These are phyloP conservation scores for Enteromius treurensis DNA, from an alignment of 2,797 vertebrate genomes.

Conservation along the genomic window DNA sequence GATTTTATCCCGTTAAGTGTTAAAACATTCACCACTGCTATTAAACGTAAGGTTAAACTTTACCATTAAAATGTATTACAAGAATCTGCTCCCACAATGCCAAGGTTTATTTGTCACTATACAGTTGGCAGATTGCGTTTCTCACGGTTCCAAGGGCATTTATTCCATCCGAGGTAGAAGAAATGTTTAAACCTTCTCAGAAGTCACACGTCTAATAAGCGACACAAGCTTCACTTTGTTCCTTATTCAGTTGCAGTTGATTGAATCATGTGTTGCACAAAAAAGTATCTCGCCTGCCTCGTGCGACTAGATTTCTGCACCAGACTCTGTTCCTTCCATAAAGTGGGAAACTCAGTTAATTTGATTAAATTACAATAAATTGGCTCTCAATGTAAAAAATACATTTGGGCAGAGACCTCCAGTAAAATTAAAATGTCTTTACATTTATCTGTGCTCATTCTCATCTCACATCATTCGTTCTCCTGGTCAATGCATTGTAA, in stretches of 20 bases:
- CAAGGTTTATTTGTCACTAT: not conserved
- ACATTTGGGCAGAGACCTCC: conserved; percentile 14
- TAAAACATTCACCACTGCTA: conserved; percentile 25
- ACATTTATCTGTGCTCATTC: conserved; percentile 86
- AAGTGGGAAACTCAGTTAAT: not conserved
- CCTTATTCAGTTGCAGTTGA: not conserved
- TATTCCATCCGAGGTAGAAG: not conserved
- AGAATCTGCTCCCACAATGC: conserved; percentile 1
- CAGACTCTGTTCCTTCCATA: not conserved
- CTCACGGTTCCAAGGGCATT: not conserved
- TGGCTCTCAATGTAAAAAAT: not conserved
- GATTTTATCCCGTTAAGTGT: not conserved
- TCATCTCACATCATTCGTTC: conserved; percentile 82
- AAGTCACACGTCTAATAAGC: conserved; percentile 15
- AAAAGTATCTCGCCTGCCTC: not conserved
- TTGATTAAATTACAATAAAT: not conserved
- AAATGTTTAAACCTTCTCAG: not conserved
- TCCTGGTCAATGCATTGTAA: conserved; percentile 87
- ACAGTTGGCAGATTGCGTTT: not conserved
- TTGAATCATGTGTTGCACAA: not conserved
- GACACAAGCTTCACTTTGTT: conserved; percentile 25
- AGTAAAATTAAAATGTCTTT: conserved; percentile 50
- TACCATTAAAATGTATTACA: conserved; percentile 12
- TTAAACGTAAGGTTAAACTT: conserved; percentile 17
- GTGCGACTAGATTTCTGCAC: conserved; percentile 8